These are phyloP conservation scores for Peromyscus attwateri DNA, from an alignment of 2,797 vertebrate genomes.

Conservation along the genomic window DNA sequence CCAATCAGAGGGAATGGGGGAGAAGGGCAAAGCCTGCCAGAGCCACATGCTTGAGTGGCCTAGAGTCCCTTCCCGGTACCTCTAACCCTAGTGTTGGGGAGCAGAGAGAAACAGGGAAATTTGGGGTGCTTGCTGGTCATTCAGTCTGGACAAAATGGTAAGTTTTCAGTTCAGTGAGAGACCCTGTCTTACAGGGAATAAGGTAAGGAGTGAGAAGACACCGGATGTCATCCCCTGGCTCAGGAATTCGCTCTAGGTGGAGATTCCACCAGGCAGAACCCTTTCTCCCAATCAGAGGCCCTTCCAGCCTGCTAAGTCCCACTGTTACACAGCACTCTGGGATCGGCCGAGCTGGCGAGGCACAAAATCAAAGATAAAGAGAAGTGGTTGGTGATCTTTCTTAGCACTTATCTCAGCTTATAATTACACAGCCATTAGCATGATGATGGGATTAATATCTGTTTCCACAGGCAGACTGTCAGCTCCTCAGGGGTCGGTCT, in stretches of 20 bases:
- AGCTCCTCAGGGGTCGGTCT: constrained; percentile 8
- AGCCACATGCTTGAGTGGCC: background rate
- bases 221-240: no score
- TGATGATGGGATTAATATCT: constrained; percentile 47
- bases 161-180: background rate
- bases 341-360: background rate
- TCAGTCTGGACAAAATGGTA: background rate
- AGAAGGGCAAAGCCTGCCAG: background rate
- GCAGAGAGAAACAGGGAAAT: background rate
- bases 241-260: background rate
- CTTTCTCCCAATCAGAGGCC: background rate
- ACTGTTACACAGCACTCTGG: background rate
- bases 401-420: constrained; percentile 55
- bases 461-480: background rate
- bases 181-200: background rate
- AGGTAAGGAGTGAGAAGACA: background rate
- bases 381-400: background rate
- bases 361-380: background rate
- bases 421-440: constrained; percentile 67
- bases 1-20: background rate
- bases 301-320: background rate
- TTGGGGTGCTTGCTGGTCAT: background rate
- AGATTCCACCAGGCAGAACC: background rate
- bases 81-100: background rate
- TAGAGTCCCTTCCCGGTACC: background rate